A percentile compares a stretch with the other conserved stretches of the same genome.
phyloP scores from a whole-genome alignment of 1,140 invertebrate genomes.

The Sitobion miscanthi region DNA sequence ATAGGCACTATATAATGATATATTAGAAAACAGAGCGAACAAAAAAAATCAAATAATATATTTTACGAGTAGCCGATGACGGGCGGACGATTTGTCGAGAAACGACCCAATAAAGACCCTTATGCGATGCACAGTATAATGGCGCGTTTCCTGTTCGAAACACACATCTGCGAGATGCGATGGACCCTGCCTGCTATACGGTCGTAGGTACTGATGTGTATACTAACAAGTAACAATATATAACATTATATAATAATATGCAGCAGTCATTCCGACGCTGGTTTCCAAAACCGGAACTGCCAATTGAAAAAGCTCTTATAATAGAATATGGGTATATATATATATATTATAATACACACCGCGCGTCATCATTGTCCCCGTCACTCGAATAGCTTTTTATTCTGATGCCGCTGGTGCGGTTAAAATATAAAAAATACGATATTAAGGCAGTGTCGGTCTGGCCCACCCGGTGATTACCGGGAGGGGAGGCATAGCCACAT shows the following conservation, averaged over 20 bases:
- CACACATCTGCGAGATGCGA: not conserved
- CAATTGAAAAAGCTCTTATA: conserved; percentile 34
- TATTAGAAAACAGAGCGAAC: not conserved
- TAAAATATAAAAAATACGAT: too few species aligned
- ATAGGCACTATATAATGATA: not conserved
- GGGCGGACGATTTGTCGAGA: not conserved
- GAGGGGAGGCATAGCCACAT: too few species aligned
- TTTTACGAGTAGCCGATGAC: not conserved
- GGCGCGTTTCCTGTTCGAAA: not conserved
- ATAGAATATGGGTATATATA: not conserved
- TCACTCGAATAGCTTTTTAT: not conserved
- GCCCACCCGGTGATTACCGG: too few species aligned
- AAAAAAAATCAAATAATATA: not conserved
- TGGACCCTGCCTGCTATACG: not conserved
- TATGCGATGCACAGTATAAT: not conserved
- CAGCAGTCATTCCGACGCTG: not conserved
- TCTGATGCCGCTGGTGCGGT: too few species aligned
- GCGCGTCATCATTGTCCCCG: not conserved
- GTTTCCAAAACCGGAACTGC: conserved; percentile 16
- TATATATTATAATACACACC: not conserved
- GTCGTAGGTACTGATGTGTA: not conserved
- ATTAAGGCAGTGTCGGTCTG: too few species aligned
- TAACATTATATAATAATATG: not conserved
- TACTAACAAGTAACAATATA: not conserved
- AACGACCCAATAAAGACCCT: not conserved